Percentiles rank a stretch among this genome's conserved stretches.
phyloP scores from a whole-genome alignment of 2,113 vertebrate species.

The Stigmatopora argus region DNA sequence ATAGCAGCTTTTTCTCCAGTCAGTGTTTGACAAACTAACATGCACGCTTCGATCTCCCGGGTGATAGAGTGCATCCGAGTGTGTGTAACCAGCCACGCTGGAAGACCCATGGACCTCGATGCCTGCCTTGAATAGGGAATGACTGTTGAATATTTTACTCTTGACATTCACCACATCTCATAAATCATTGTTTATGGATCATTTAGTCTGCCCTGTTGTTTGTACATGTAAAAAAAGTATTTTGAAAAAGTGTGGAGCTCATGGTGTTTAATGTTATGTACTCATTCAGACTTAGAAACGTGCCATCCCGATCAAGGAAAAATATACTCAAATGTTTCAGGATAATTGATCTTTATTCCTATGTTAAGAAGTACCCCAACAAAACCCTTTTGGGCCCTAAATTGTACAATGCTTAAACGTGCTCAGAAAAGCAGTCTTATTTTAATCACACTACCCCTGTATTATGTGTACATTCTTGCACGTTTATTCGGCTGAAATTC shows the following conservation, averaged over 20 bases:
- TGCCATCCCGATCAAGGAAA: constrained; percentile 30
- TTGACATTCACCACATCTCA: constrained; percentile 49
- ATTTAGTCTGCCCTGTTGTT: constrained; percentile 43
- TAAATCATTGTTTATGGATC: constrained; percentile 67
- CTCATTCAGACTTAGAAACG: constrained; percentile 20
- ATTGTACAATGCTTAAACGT: constrained; percentile 12
- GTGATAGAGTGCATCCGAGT: constrained; percentile 61
- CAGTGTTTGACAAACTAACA: constrained; percentile 58
- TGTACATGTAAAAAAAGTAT: constrained; percentile 14
- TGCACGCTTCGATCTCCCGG: constrained; percentile 55
- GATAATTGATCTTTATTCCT: constrained; percentile 19
- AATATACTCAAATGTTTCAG: constrained; percentile 15
- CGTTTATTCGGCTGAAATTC: constrained; percentile 53
- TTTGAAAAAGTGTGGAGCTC: constrained; percentile 26
- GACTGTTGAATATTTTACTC: constrained; percentile 62
- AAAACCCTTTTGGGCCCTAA: constrained; percentile 19
- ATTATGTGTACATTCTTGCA: neutral
- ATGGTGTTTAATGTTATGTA: constrained; percentile 27
- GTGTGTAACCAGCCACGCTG: constrained; percentile 50
- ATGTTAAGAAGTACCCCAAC: constrained; percentile 14
- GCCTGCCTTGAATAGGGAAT: constrained; percentile 56
- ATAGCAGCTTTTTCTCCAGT: constrained; percentile 37
- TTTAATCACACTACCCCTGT: constrained; percentile 4
- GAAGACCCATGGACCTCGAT: constrained; percentile 41
- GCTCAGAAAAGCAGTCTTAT: constrained; percentile 19